Conservation (phyloP, 2,113 vertebrate genomes). For the western clawed frog (Xenopus tropicalis) region UCB_Xtro_10.0 CM004450.2:52868501-52869000, state of each 20-base stretch:
- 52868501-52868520: no score
- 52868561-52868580: no score
- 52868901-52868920: background rate
- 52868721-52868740: background rate
- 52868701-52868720: background rate
- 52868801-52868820: background rate
- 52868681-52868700: background rate
- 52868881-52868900: background rate
- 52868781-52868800: background rate
- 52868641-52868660: background rate
- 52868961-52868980: background rate
- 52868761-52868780: background rate
- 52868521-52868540: no score
- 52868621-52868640: background rate
- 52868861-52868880: background rate
- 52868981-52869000: background rate
- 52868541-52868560: no score
- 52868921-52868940: background rate
- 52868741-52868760: background rate
- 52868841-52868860: background rate
- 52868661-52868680: slow-evolving; percentile 4
- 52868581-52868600: no score
- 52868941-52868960: background rate
- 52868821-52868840: background rate
- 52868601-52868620: background rate